Evolutionary conservation across 2,797 vertebrate genomes (phyloP), one percentile per base, ranked within the genome.

Genomic region (Pogonophryne albipinna): DNA sequence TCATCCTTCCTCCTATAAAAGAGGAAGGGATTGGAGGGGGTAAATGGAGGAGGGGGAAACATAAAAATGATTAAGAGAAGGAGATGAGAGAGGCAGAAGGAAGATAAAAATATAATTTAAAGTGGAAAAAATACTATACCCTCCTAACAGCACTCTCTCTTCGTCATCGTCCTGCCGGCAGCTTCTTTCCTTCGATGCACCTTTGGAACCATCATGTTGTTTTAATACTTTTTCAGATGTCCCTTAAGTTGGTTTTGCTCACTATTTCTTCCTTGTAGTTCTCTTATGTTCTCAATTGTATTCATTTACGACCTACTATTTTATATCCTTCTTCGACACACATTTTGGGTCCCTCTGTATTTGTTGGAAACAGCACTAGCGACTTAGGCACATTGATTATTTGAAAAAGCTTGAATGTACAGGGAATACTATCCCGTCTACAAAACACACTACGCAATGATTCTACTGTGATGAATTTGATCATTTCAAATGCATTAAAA

Each of bases 51-150:
- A 53, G 52, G 66, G 45, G 31, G 1, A 1, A 59, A 47, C 38
- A 56, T 74, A 71, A 80, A 78, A 73, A 72, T 76, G 62, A 82
- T 79, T 53, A 74, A 81, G 38, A 80, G 74, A 45, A 55, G 46
- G 53, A 50, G 56, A 66, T 71, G 13, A 79, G 20, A 52, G 23
- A 23, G 7, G 20, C 49, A 64, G 53, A 27, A 51, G 19, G 45
- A 68, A 23, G 13, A 72, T 61, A 55, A 63, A 71, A 70, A 76
- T 45, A 50, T 57, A 73, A 66, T 27, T 27, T 50, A 8, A 64
- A 78, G 44, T 47, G 71, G n/a, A 57, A n/a, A 49, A 61, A 63
- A 52, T 12, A 46, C 38, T 20, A 45, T 6, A 53, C 16, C 6
- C 10, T 20, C 4, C 11, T 14, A 45, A 49, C 34, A 34, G 19